Base-by-base conservation (phyloP, 2,797 vertebrate genomes). In the Microhierax caerulescens region DNA sequence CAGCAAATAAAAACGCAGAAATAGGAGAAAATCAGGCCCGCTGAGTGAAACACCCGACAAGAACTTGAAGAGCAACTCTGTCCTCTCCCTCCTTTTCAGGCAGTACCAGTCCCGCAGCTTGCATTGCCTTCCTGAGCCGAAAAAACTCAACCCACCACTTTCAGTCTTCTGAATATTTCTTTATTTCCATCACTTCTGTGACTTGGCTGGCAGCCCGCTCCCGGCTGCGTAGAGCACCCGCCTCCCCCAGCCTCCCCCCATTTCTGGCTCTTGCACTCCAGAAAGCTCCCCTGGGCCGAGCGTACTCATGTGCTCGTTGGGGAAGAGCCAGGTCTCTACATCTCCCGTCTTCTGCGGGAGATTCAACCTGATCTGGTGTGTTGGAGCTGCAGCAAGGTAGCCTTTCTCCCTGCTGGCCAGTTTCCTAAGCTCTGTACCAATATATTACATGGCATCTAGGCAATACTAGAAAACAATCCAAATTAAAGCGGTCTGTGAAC, bases 201-300 rank as follows among this genome's bases (percentile, higher is more conserved):
- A 7, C 37, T 68, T 93, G 95, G 95, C 93, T 39, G 61, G 7
- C 27, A 20, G 77, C 92, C 93, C 0, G 0, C 41, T 60, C 60
- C 67, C 0, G 6, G 45, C 88, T 68, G 75, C 1, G 7, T 82
- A 37, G 32, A 81, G 61, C 78, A 48, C 59, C 57, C 25, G 16
- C 34, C 50, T 76, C 50, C 56, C 76, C 6, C 2, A 0, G 75
- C 74, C 72, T 91, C 22, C 50, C 85, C 50, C 28, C 11, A 0
- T 3, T 0, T 0, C 50, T 13, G 14, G 32, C 64, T 69, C 51
- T 32, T 8, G 37, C 0, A 0, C 56, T 45, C 67, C 85, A 82
- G 67, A 32, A 30, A 19, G n/a, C 57, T 69, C 82, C 34, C 59
- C 30, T 0, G 10, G 47, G 72, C 85, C 30, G 24, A n/a, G 34